These are phyloP conservation scores for Oscheius sp. DNA, from an alignment of 2,888 invertebrate species.

Conservation along the genomic window DNA sequence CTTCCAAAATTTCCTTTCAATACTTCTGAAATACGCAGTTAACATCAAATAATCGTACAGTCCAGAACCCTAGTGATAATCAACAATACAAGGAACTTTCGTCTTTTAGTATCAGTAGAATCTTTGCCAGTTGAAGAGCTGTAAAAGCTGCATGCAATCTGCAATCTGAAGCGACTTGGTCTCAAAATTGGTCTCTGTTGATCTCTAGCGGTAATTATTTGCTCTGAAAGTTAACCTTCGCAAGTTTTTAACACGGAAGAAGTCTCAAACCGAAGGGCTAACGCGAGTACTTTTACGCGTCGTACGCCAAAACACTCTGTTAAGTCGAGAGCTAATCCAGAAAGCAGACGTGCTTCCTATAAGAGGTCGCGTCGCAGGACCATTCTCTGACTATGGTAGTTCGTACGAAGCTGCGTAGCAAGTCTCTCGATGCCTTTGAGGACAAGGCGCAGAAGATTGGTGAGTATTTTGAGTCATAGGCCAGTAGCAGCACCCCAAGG, in stretches of 20 bases:
- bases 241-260: no score
- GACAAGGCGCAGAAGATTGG: slow-evolving; percentile 1
- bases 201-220: not conserved
- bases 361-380: slow-evolving; percentile 1
- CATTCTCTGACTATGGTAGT: slow-evolving; percentile 2
- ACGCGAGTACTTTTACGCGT: slow-evolving; percentile 12
- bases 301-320: slow-evolving; percentile 1
- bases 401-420: not conserved
- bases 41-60: no score
- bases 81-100: no score
- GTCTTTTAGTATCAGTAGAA: no score
- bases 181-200: not conserved
- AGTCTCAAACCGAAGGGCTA: not conserved
- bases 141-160: no score
- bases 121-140: no score
- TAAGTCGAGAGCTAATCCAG: slow-evolving; percentile 10
- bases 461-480: slow-evolving; percentile 13
- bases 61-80: no score
- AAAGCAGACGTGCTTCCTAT: slow-evolving; percentile 12
- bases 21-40: no score
- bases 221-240: not conserved
- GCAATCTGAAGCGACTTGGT: not conserved
- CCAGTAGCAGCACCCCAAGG: slow-evolving; percentile 9
- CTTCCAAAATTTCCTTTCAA: no score
- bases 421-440: slow-evolving; percentile 16